phyloP scores from a whole-genome alignment of 2,888 invertebrate species.

The Drosophila ustulata region DNA sequence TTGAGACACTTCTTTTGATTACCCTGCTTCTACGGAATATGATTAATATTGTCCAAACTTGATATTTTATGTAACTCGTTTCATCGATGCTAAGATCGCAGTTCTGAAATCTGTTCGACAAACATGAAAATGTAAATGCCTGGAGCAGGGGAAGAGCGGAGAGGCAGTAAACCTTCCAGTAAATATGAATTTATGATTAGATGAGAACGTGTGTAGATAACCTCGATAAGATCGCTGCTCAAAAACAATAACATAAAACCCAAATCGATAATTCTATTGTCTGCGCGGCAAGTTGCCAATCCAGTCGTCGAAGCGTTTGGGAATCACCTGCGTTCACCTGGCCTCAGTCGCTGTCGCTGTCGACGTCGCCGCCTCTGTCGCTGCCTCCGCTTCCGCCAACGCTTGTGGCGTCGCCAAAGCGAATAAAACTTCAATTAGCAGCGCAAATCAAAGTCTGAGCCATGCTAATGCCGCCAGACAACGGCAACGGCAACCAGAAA shows the following conservation, averaged over 20 bases:
- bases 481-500: slow-evolving; percentile 21
- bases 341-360: neutral
- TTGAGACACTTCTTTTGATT: too few relatives aligned
- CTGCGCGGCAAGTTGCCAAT: slow-evolving; percentile 7
- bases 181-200: slow-evolving; percentile 5
- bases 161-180: neutral
- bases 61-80: too few relatives aligned
- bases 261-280: slow-evolving; percentile 4
- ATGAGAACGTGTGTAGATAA: slow-evolving; percentile 3
- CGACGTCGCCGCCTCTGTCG: neutral
- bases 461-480: slow-evolving; percentile 52
- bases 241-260: neutral
- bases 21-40: too few relatives aligned
- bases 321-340: slow-evolving; percentile 26
- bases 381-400: neutral
- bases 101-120: neutral
- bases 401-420: slow-evolving; percentile 14
- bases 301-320: slow-evolving; percentile 3
- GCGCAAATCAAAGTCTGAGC: slow-evolving; percentile 69
- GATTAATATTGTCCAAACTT: too few relatives aligned
- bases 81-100: too few relatives aligned
- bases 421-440: slow-evolving; percentile 72
- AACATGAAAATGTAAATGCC: slow-evolving; percentile 5
- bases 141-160: too few relatives aligned
- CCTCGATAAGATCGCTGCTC: neutral